Base-by-base conservation (phyloP, 1,140 invertebrate species). In the Hypsibius dujardini region DNA sequence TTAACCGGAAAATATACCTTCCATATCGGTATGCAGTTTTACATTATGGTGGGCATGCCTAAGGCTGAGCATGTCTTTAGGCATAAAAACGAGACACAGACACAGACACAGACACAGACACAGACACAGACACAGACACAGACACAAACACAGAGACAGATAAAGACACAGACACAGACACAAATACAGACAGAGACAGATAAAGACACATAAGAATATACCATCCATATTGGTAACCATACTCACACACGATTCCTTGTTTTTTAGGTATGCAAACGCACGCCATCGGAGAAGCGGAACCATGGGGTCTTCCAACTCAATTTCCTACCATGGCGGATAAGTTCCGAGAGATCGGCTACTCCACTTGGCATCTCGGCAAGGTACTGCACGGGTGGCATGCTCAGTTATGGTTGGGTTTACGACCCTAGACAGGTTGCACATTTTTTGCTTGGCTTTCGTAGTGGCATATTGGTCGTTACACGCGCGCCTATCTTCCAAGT, bases 391-490 rank as follows among this genome's bases (percentile, higher is more conserved):
- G 28, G 28, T 28, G 28, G 28, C 28, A 28, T 28, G 28, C 28
- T 28, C 28, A 28, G 28, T 28, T 28, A 28, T 28, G 28, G 28
- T 28, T 56, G 28, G 28, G 28, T 28, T 28, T 28, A 28, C 28
- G 28, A 28, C 28, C 28, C 28, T 12, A 12, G 7, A 56, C n/a
- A 56, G n/a, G 50, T 7, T 56, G 50, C n/a, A 12, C 50, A 7
- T 28, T 28, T 12, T 56, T 56, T 75, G 88, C 85, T 74, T 76
- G 89, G 2, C 77, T 92, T 70, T 87, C 90, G 0, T 80, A 92
- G 79, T 56, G 50, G 50, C 50, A 56, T 56, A 12, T 56, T 12
- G 50, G 50, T 15, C 12, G 15, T 12, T 56, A 56, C n/a, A 56
- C 50, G n/a, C 50, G 50, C n/a, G 7, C 7, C 7, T 56, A 56